These are phyloP conservation scores for Liopterus haemorrhoidalis DNA, from an alignment of 2,888 invertebrate species.

Conservation along the genomic window DNA sequence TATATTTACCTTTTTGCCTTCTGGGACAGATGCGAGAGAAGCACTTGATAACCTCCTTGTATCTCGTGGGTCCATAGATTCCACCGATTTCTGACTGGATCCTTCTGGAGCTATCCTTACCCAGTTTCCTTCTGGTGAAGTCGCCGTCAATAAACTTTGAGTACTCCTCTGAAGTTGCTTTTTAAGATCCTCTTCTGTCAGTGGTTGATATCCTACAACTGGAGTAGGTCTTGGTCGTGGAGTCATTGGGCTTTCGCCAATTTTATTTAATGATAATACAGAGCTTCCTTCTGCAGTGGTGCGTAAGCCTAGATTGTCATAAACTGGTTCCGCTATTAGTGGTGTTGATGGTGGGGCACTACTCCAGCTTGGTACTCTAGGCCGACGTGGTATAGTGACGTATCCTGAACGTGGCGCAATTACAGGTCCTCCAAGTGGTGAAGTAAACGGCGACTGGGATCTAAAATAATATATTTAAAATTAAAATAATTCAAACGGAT, in stretches of 20 bases:
- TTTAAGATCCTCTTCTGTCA: slow-evolving; percentile 42
- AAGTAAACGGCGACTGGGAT: slow-evolving; percentile 71
- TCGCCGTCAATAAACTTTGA: slow-evolving; percentile 1
- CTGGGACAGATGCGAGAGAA: slow-evolving; percentile 14
- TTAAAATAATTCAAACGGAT: slow-evolving; percentile 44
- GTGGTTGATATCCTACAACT: slow-evolving; percentile 52
- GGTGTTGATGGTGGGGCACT: slow-evolving; percentile 55
- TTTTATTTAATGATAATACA: slow-evolving; percentile 69
- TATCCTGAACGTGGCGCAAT: slow-evolving; percentile 72
- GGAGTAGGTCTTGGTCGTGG: slow-evolving; percentile 59
- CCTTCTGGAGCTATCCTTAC: slow-evolving; percentile 6
- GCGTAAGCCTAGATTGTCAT: slow-evolving; percentile 77
- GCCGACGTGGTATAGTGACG: slow-evolving; percentile 79
- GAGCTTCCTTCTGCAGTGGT: slow-evolving; percentile 86
- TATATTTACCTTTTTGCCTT: slow-evolving; percentile 14
- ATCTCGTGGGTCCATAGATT: slow-evolving; percentile 1
- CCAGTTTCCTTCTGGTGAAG: slow-evolving; percentile 35
- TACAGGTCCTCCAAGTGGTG: slow-evolving; percentile 57
- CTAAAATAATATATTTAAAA: no score
- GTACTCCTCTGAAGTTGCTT: slow-evolving; percentile 11
- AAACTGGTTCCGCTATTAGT: slow-evolving; percentile 65
- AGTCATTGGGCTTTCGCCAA: slow-evolving; percentile 51
- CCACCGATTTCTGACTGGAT: slow-evolving; percentile 6
- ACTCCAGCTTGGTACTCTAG: slow-evolving; percentile 76
- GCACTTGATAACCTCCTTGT: slow-evolving; percentile 12